Evolutionary conservation across 1,140 invertebrate species (phyloP), one percentile per base, ranked within the genome.

Genomic region (Drepana arcuata): DNA sequence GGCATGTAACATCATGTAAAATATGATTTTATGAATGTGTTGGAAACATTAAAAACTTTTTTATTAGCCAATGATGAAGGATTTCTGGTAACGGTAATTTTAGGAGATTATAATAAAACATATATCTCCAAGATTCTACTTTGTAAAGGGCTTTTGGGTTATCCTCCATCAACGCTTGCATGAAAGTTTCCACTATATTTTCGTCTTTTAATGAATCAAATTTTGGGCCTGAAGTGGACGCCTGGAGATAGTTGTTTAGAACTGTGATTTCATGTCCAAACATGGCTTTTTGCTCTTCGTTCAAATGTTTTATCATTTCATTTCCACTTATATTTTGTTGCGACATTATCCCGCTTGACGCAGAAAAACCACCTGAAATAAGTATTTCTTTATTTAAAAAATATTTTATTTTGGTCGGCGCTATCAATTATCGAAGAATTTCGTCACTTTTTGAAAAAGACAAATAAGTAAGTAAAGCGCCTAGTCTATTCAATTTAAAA

Each of bases 81-180:
- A 11, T 41, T 42, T 73, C 60, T n/a, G 70, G 59, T 1, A 81
- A 42, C 2, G 77, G 77, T n/a, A 77, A 33, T 41, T 69, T 74
- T 28, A 81, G 47, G 36, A 81, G 53, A 35, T 53, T 74, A 13
- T 81, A 81, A 45, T 79, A 81, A 40, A 75, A 62, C 49, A 56
- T 70, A 31, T 81, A 81, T 47, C 77, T 62, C 74, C 68, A 79
- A 1, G 68, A 64, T 45, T 81, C 74, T 7, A 77, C 65, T 57
- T 73, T 79, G 15, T 81, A 81, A 7, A 79, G 14, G 33, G 57
- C 46, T 31, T 69, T 64, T 1, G 77, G 77, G 13, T 67, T 41
- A 16, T 73, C 54, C 21, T 59, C 57, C 3, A 23, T 60, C 10
- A 77, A 40, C 1, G 66, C 62, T 40, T 63, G 67, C 35, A 75